Evolutionary conservation across 2,113 vertebrate genomes (phyloP), one percentile per base, ranked within the genome.

Genomic region (Urocynchramus pylzowi): DNA sequence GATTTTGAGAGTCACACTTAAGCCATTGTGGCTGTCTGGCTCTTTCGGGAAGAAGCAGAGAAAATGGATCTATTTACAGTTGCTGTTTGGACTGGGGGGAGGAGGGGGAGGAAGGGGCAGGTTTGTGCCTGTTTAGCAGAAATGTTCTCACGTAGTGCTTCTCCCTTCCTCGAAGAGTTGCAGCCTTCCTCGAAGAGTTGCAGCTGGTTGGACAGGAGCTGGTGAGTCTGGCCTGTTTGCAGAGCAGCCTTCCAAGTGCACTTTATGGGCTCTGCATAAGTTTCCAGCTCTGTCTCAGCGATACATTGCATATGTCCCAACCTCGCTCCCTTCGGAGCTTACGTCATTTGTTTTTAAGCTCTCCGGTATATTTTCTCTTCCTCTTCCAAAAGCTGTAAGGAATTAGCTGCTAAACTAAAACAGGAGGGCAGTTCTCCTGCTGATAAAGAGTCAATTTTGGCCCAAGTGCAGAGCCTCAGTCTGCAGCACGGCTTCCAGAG

Each of bases 261-360:
- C 94, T 97, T 96, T 93, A 93, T 64, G 82, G 90, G 84, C 79
- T 94, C 61, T 94, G 92, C 89, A 50, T 95, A 44, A 86, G 69
- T 94, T 97, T 97, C 96, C 97, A 97, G 97, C 84, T 96, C 95
- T 95, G 93, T 92, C 92, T 94, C 76, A 93, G 93, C 79, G 37
- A 97, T 95, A 87, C 84, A 75, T 83, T 89, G 95, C 96, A 95
- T 93, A 90, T 24, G 93, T 95, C 96, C 92, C 97, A 95, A 1
- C 90, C 95, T 78, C 11, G 20, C 79, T 98, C 97, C 97, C 97
- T 84, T 78, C 7, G 97, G 97, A 96, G 92, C 96, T 98, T 97
- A 90, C 98, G 95, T 98, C 97, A 98, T 97, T 98, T 98, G 97
- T 98, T 98, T 98, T 98, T 89, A 95, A 96, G 89, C 86, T 97